A percentile compares a stretch with the other conserved stretches of the same genome.
Evolutionary conservation across 1,140 invertebrate genomes (phyloP).

Genomic region (Anastrepha ludens): DNA sequence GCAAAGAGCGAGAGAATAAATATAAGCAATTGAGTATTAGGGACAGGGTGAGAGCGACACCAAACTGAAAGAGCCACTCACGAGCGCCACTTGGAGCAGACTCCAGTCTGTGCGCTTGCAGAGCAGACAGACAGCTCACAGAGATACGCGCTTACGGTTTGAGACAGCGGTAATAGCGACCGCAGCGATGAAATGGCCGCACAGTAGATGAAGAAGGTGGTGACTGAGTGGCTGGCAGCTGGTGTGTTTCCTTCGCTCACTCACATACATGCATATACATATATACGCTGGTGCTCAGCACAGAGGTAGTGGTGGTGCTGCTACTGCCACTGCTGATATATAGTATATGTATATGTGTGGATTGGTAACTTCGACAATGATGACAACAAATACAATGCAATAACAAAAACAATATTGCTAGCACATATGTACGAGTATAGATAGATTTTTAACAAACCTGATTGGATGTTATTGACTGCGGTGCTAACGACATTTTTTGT

Average conservation of each 20-base stretch:
- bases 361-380: conserved; percentile 11
- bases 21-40: too few species aligned
- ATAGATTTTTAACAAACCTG: conserved; percentile 75
- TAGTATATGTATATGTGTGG: neutral
- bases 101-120: neutral
- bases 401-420: conserved; percentile 18
- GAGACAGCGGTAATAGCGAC: neutral
- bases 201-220: conserved; percentile 25
- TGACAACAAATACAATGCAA: conserved; percentile 31
- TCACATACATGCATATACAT: neutral
- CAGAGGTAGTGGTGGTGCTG: conserved; percentile 34
- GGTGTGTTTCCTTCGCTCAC: neutral
- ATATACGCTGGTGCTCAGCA: conserved; percentile 16
- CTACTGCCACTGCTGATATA: neutral
- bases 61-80: neutral
- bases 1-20: neutral
- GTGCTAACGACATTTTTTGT: conserved; percentile 55
- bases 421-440: conserved; percentile 67
- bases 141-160: neutral
- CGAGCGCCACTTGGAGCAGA: conserved; percentile 1
- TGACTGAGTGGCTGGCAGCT: conserved; percentile 46
- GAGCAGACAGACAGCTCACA: conserved; percentile 21
- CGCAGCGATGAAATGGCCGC: conserved; percentile 6
- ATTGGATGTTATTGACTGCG: conserved; percentile 74
- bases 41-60: neutral